These are phyloP conservation scores for Trichogramma pretiosum DNA, from an alignment of 1,140 invertebrate species.

Conservation along the genomic window DNA sequence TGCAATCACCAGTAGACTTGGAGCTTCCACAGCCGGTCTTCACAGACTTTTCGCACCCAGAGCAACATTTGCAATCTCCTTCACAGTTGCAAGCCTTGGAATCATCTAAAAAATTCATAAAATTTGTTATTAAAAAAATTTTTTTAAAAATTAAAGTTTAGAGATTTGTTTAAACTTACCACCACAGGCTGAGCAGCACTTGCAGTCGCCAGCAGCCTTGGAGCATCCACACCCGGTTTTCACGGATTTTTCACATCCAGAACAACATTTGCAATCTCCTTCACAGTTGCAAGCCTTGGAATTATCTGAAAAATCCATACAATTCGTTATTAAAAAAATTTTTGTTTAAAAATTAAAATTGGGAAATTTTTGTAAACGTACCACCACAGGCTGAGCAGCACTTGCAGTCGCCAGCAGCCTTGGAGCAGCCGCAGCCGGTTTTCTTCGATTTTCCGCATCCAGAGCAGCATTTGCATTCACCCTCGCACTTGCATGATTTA, in stretches of 20 bases:
- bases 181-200: neutral
- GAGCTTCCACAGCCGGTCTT: neutral
- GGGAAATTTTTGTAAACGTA: too few relatives aligned
- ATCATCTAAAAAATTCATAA: too few relatives aligned
- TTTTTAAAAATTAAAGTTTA: too few relatives aligned
- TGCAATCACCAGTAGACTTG: neutral
- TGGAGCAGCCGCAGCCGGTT: neutral
- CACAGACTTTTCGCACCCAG: neutral
- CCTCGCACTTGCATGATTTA: neutral
- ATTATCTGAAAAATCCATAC: too few relatives aligned
- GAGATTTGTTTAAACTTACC: neutral
- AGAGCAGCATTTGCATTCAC: neutral
- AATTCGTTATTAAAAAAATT: too few relatives aligned
- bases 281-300: neutral
- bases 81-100: neutral
- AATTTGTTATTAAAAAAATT: too few relatives aligned
- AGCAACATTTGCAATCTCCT: neutral
- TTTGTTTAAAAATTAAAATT: too few relatives aligned
- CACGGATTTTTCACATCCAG: neutral
- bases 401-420: neutral
- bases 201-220: neutral
- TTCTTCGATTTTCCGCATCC: neutral
- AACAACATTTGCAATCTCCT: neutral
- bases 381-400: neutral
- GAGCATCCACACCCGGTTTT: neutral